Conservation (phyloP, 2,113 vertebrate genomes). For the Dipodomys spectabilis region DNA sequence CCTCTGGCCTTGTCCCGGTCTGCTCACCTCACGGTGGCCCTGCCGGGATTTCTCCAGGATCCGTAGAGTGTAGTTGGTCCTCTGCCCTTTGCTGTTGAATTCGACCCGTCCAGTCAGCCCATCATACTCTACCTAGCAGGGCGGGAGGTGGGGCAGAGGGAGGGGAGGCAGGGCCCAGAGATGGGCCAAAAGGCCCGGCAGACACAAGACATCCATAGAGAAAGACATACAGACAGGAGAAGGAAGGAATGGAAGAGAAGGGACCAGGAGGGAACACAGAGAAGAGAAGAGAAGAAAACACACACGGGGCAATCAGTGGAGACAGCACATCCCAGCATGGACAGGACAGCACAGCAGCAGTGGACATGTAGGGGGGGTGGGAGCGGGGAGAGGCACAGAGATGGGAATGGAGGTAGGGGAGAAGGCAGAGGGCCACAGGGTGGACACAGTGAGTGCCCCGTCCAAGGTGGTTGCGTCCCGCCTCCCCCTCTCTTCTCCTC, state of each 20-base stretch:
- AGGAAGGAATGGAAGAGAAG: background rate
- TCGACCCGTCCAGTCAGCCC: conserved; percentile 94
- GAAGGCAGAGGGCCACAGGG: conserved; percentile 8
- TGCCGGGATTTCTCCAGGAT: conserved; percentile 92
- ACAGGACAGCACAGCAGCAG: background rate
- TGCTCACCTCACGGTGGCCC: conserved; percentile 92
- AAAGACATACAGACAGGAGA: background rate
- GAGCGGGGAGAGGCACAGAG: background rate
- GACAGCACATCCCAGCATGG: background rate
- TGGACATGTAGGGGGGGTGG: fast-evolving
- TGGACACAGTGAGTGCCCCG: conserved; percentile 47
- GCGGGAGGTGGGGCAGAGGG: conserved; percentile 69
- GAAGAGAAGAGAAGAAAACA: too few relatives aligned
- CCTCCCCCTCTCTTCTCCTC: background rate
- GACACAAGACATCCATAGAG: conserved; percentile 1
- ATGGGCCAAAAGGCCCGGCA: background rate
- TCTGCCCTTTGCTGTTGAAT: conserved; percentile 97
- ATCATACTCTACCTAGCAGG: conserved; percentile 93
- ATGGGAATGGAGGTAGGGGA: fast-evolving
- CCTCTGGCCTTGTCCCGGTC: background rate
- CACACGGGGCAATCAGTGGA: background rate
- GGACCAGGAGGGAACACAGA: background rate
- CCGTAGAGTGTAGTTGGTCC: conserved; percentile 94
- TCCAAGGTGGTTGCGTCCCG: background rate
- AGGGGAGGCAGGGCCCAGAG: conserved; percentile 39